phyloP scores from a whole-genome alignment of 1,140 invertebrate species.

The Cotesia glomerata region DNA sequence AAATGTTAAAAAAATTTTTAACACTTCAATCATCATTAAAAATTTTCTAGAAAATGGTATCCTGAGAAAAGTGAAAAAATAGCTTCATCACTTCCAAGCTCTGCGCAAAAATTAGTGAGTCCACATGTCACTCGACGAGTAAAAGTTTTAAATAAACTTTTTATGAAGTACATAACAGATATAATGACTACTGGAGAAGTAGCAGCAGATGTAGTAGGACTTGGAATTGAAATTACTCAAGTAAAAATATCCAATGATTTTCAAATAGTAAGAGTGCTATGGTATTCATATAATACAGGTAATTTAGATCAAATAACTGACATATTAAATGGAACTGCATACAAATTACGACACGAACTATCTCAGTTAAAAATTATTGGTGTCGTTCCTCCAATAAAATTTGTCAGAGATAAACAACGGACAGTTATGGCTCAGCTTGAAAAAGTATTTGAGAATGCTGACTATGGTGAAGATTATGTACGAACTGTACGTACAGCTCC shows the following conservation, averaged over 20 bases:
- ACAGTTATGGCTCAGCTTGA: conserved; percentile 66
- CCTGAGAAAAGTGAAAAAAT: neutral
- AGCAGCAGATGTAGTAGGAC: conserved; percentile 66
- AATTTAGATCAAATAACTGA: conserved; percentile 56
- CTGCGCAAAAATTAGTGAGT: conserved; percentile 16
- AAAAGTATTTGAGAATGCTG: conserved; percentile 62
- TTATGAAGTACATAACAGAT: conserved; percentile 79
- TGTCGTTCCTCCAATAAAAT: conserved; percentile 72
- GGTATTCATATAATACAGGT: conserved; percentile 63
- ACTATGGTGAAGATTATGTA: conserved; percentile 69
- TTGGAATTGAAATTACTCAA: conserved; percentile 72
- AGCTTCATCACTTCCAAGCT: neutral
- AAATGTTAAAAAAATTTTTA: conserved; percentile 5
- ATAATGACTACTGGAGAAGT: conserved; percentile 73
- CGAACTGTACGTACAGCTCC: conserved; percentile 40
- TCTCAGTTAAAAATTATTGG: conserved; percentile 74
- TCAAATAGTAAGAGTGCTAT: conserved; percentile 71
- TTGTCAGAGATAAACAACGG: conserved; percentile 72
- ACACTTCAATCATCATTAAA: neutral
- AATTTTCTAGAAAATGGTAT: conserved; percentile 37
- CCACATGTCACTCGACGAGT: conserved; percentile 54
- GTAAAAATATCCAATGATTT: conserved; percentile 72
- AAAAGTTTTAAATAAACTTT: conserved; percentile 76
- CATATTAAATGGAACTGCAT: conserved; percentile 64
- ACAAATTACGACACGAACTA: conserved; percentile 71